Base-by-base conservation (phyloP, 2,888 invertebrate species). In the Cheilosia soror region DNA sequence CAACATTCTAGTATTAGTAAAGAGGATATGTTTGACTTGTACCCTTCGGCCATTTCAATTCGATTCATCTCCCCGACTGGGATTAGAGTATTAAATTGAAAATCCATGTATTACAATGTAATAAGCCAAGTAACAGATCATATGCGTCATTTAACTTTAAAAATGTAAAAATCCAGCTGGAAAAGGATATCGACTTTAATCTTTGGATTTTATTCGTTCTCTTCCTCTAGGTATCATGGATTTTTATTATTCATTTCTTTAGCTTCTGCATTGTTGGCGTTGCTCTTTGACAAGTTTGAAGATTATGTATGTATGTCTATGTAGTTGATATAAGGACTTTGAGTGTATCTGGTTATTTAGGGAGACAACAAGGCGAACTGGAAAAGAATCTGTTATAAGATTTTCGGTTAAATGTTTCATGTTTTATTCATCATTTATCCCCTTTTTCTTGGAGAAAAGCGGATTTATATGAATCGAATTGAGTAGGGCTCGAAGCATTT, bases 1-100 rank as follows among this genome's bases (percentile, higher is more conserved):
- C 96, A 90, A 95, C 95, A 60, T 94, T 96, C 93, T 94, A 92
- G 93, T 2, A 51, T 5, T 47, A n/a, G 13, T 25, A 2, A 2
- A 4, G n/a, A 53, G 47, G 5, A 7, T 5, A 51, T 20, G 15
- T 51, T 11, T 7, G 20, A 13, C 31, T 37, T 37, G 11, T 37
- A 42, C 15, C n/a, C 40, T 33, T 27, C 55, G 57, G 62, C 69
- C 69, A 68, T 80, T 69, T n/a, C 40, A 69, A 29, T 69, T 81
- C 20, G 13, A 68, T 80, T 49, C 55, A 33, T 49, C 47, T 31
- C 47, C n/a, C 25, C 13, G 15, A 57, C 2, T 44, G 29, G 40
- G 31, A 62, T 72, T 69, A 13, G 53, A 51, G 55, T 71, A 55
- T n/a, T 40, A 65, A 72, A 77, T 63, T 55, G 49, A 72, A 73